Base-by-base conservation (phyloP, 1,140 invertebrate genomes). In the Calliphora vicina region DNA sequence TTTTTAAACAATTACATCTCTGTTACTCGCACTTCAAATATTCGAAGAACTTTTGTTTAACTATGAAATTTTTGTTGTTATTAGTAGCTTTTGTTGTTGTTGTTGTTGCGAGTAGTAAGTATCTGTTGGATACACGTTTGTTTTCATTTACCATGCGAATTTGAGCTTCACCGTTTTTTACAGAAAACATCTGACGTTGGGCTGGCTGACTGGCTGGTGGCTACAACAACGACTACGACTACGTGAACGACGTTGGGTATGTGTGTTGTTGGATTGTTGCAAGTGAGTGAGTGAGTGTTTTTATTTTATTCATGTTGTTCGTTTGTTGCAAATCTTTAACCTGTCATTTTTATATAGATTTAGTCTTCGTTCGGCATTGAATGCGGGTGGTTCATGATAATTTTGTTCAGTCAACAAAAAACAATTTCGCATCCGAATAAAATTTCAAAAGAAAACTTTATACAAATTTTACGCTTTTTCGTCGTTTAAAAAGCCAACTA, bases 261-360 rank as follows among this genome's bases (percentile, higher is more conserved):
- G 15, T 57, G 50, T 74, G 72, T 74, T 29, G 27, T n/a, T 29
- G 73, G 29, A 8, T 57, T 17, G 50, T 17, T 57, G 15, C n/a
- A 25, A 27, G 71, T 27, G 72, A 12, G 25, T 27, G 71, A 25
- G 71, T 73, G 26, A 27, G 25, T 73, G 71, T 73, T 26, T n/a
- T n/a, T 9, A n/a, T 57, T 57, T 57, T 17, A n/a, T 67, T 67
- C 61, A 42, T 76, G 73, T 76, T 78, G 72, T 35, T 17, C 17
- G 13, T 78, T 42, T 78, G 35, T 78, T 78, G 74, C 74, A 78
- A 78, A 78, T 78, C 74, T 78, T 78, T 78, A 78, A 78, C 74
- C 74, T 78, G 74, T 78, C 74, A 78, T 78, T 45, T 78, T 35
- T 35, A 35, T 35, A 43, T 78, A 45, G 42, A 43, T 78, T 78